Evolutionary conservation across 2,113 vertebrate species (phyloP).

Genomic region (Gasterosteus nipponicus): DNA sequence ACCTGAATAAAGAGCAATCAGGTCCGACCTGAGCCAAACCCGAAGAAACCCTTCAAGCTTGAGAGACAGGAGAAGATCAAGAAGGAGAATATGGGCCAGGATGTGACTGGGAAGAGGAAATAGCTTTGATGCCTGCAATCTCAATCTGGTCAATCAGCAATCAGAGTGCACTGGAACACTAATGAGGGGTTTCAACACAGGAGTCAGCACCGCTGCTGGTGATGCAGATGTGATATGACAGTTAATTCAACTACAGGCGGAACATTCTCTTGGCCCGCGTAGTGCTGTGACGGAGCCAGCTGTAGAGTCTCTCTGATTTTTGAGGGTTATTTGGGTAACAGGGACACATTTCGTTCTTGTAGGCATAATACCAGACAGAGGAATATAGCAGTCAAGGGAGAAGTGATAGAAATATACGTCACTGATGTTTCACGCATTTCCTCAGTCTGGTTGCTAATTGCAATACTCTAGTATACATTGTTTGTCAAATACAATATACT

Average conservation of each 20-base stretch:
- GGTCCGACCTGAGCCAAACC: constrained; percentile 35
- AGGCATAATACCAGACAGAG: constrained; percentile 32
- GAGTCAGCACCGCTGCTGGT: constrained; percentile 50
- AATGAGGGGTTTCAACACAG: constrained; percentile 65
- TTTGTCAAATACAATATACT: not conserved
- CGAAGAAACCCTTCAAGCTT: constrained; percentile 33
- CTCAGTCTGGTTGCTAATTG: not conserved
- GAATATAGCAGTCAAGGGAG: constrained; percentile 24
- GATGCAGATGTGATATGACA: constrained; percentile 67
- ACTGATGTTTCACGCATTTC: constrained; percentile 8
- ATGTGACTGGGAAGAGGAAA: constrained; percentile 62
- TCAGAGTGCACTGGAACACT: constrained; percentile 65
- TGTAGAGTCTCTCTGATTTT: constrained; percentile 28
- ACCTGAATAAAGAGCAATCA: constrained; percentile 39
- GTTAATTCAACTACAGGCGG: constrained; percentile 54
- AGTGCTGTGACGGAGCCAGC: constrained; percentile 27
- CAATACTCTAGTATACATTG: not conserved
- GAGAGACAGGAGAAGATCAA: constrained; percentile 38
- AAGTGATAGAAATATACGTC: constrained; percentile 37
- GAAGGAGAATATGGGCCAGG: constrained; percentile 40
- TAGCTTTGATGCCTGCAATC: constrained; percentile 60
- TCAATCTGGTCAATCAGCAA: constrained; percentile 74
- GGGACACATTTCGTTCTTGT: constrained; percentile 24
- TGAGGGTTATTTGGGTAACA: constrained; percentile 42
- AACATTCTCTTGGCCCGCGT: constrained; percentile 27